Evolutionary conservation across 1,140 invertebrate species (phyloP), one percentile per base, ranked within the genome.

Genomic region (Theocolax elegans): DNA sequence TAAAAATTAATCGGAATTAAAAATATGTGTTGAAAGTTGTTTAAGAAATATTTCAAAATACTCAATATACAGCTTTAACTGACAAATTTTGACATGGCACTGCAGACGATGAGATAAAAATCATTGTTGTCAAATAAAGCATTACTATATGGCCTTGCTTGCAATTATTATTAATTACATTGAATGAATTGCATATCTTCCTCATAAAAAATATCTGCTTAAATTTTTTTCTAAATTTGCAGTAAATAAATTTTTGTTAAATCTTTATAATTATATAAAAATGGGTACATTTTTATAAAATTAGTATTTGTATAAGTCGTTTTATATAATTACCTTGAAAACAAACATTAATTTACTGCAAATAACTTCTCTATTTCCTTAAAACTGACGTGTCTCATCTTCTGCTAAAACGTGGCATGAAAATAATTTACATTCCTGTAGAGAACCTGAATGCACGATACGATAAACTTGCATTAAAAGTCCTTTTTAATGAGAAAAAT

Each of bases 351-450:
- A 51, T 42, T 68, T 53, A 19, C 21, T 67, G n/a, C 54, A 67
- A 35, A 44, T 27, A 0, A 21, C 27, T 38, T 17, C 15, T 40
- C 21, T 49, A 35, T 12, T 21, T 44, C 25, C 38, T 25, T 0
- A 46, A 25, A 49, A 44, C 54, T 67, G 60, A 68, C n/a, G 67
- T 59, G 38, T 72, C 71, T 79, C 70, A 69, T 62, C 68, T 72
- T 70, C 71, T 72, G 76, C 77, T 82, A 79, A n/a, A n/a, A 80
- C 75, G 76, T 79, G 74, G 80, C 82, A 84, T 83, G 82, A 78
- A 74, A 65, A 53, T 51, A 63, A 51, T 53, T 53, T 51, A 76
- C 76, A 66, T 77, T 80, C 56, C 75, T 75, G 72, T 68, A 76
- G 71, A 77, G 72, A 77, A 78, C 78, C 74, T 79, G 73, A 79